phyloP scores from a whole-genome alignment of 2,888 invertebrate species.

The Plagiodera versicolora region DNA sequence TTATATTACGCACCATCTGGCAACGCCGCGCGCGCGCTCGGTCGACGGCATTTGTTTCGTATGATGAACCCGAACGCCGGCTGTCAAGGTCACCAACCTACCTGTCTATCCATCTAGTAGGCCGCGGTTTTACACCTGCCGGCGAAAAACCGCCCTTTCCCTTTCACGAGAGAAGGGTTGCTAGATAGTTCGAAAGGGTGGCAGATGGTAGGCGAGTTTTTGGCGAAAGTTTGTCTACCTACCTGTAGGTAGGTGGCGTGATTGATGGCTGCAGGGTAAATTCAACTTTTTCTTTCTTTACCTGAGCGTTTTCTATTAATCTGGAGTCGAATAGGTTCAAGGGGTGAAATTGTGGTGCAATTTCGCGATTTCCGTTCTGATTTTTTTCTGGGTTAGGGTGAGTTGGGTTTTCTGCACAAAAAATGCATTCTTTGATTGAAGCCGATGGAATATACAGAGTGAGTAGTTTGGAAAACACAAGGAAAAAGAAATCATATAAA shows the following conservation, averaged over 20 bases:
- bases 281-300: conserved; percentile 27
- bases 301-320: conserved; percentile 31
- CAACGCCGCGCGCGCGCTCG: conserved; percentile 21
- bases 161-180: conserved; percentile 32
- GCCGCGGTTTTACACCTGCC: conserved; percentile 29
- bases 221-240: conserved; percentile 28
- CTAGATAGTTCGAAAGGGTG: conserved; percentile 25
- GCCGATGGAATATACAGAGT: too few species aligned
- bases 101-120: conserved; percentile 16
- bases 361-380: conserved; percentile 29
- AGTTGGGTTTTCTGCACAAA: too few species aligned
- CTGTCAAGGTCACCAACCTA: conserved; percentile 36
- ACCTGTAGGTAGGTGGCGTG: conserved; percentile 16
- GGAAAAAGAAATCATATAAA: too few species aligned
- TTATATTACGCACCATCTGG: conserved; percentile 1
- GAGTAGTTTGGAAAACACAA: too few species aligned
- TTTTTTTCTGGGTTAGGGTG: conserved; percentile 11
- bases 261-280: too few species aligned
- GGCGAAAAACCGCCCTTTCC: conserved; percentile 31
- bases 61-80: conserved; percentile 38
- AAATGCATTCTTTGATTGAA: too few species aligned
- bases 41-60: conserved; percentile 17
- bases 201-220: conserved; percentile 42
- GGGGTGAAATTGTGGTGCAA: conserved; percentile 21
- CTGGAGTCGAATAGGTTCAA: conserved; percentile 25